Base-by-base conservation (phyloP, 2,113 vertebrate genomes). In the Stomatorhinus ivindoensis region DNA sequence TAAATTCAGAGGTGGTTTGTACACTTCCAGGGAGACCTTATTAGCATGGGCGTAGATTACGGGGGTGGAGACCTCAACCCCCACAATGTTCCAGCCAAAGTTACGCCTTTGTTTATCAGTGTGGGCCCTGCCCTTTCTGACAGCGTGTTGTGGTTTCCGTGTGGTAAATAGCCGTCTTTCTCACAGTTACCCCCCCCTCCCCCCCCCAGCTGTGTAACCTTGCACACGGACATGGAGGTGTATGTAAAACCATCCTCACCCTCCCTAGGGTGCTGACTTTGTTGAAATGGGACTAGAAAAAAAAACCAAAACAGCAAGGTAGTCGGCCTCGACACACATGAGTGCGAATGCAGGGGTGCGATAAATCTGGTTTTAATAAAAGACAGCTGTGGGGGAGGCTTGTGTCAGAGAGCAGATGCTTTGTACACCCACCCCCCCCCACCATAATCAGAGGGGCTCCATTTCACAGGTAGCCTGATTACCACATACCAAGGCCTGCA, bases 281-380 rank as follows among this genome's bases (percentile, higher is more conserved):
- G 90, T 69, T 58, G 82, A 94, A 94, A 93, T 89, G 90, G 89
- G 92, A 90, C 90, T 93, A 87, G 87, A 91, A 93, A n/a, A 86
- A 89, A 80, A 19, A n/a, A n/a, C n/a, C 13, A 80, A 39, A 80
- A 17, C 35, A 76, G 4, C 69, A 11, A 10, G 91, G 90, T 94
- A 94, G 94, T 92, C 94, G 94, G 93, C 92, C 92, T 90, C 92
- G 91, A 93, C 95, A 94, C 93, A 92, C 27, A 51, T 87, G 93
- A 95, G 95, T 65, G 61, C 61, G 19, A 69, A 69, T 69, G n/a
- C 93, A 95, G 88, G 92, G 27, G 39, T 89, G 92, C 91, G 93
- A 95, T 96, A 95, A 95, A 95, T 96, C 95, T 95, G 92, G n/a
- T 89, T 93, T 94, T 95, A 93, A 95, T 94, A 92, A 94, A 94